Percentiles rank a stretch among this genome's conserved stretches.
These are phyloP conservation scores for Mastomys natalensis DNA, from an alignment of 2,113 vertebrate species.

Conservation along the genomic window DNA sequence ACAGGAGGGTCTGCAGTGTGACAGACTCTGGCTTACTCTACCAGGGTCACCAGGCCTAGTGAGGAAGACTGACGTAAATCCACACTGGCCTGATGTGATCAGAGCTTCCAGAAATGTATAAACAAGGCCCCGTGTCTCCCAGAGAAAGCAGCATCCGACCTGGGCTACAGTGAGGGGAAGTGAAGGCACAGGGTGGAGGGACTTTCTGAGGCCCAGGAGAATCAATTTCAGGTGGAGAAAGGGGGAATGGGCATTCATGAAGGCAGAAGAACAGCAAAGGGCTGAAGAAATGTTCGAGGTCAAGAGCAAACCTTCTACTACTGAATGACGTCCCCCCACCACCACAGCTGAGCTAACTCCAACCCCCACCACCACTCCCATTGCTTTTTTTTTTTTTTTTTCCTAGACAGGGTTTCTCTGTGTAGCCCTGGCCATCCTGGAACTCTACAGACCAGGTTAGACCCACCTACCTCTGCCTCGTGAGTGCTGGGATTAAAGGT, in stretches of 20 bases:
- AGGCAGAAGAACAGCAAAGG: background rate
- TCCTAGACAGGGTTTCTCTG: background rate
- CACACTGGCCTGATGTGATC: fast-evolving
- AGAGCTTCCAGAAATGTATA: background rate
- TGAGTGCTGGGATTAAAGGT: background rate
- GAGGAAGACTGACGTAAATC: background rate
- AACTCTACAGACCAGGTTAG: background rate
- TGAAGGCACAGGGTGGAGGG: background rate
- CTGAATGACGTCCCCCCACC: background rate
- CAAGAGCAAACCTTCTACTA: background rate
- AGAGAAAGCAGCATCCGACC: conserved; percentile 4
- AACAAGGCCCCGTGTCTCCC: background rate
- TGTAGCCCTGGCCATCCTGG: background rate
- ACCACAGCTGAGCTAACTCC: too few species aligned
- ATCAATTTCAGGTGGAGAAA: background rate
- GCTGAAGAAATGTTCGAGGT: background rate
- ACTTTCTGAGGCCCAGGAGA: background rate
- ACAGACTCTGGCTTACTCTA: background rate
- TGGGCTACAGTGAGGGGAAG: background rate
- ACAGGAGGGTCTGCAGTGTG: background rate
- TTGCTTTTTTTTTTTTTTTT: background rate
- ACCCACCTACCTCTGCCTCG: background rate
- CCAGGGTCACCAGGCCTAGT: too few species aligned
- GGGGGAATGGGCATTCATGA: background rate
- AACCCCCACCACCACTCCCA: background rate